These are phyloP conservation scores for Manis crassicaudata DNA, from an alignment of 2,797 vertebrate species.

Conservation along the genomic window DNA sequence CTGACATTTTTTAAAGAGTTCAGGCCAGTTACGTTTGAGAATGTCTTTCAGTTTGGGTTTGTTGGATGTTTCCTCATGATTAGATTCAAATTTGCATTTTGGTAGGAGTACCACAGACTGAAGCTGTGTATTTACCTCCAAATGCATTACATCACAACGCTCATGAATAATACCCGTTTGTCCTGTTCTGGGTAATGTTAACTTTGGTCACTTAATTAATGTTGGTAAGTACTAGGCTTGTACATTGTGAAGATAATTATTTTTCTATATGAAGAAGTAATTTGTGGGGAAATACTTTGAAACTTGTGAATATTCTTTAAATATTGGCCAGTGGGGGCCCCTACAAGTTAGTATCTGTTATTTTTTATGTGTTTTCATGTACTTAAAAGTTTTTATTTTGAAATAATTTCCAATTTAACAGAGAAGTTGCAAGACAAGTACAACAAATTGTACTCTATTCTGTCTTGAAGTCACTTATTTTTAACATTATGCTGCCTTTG, in stretches of 20 bases:
- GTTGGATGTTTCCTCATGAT: not conserved
- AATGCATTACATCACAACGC: not conserved
- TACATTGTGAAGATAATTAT: not conserved
- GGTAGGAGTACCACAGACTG: not conserved
- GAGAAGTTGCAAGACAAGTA: slow-evolving; percentile 14
- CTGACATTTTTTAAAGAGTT: not conserved
- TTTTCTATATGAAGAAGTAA: slow-evolving; percentile 13
- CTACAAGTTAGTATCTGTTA: not conserved
- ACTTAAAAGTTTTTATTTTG: slow-evolving; percentile 22
- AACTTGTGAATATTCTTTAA: slow-evolving; percentile 6
- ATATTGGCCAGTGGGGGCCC: not conserved
- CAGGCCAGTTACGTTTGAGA: not conserved
- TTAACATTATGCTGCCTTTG: not conserved
- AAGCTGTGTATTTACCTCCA: not conserved
- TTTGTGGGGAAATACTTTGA: slow-evolving; percentile 6
- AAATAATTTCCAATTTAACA: slow-evolving; percentile 52
- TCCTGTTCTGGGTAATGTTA: not conserved
- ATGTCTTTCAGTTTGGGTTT: not conserved
- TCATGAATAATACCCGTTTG: not conserved
- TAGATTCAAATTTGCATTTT: slow-evolving; percentile 16
- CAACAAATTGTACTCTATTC: not conserved
- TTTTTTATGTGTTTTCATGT: slow-evolving; percentile 20
- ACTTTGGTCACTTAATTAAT: slow-evolving; percentile 26
- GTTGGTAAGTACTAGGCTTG: not conserved
- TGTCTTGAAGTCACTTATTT: not conserved